These are phyloP conservation scores for Sebastes schlegelii DNA, from an alignment of 2,113 vertebrate genomes.

Conservation along the genomic window DNA sequence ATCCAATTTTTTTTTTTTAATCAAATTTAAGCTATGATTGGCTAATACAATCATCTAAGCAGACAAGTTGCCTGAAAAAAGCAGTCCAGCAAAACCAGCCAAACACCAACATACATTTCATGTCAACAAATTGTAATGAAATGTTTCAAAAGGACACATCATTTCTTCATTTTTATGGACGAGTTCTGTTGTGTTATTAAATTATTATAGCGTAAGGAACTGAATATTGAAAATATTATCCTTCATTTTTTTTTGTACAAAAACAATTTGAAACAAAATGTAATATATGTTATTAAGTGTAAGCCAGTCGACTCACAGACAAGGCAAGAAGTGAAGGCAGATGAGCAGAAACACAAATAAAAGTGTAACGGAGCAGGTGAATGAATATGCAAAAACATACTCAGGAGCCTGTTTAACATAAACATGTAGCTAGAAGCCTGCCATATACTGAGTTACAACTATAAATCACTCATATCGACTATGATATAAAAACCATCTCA, in stretches of 20 bases:
- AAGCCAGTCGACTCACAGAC: constrained; percentile 64
- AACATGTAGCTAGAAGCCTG: constrained; percentile 54
- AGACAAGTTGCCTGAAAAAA: constrained; percentile 46
- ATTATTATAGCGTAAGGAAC: constrained; percentile 19
- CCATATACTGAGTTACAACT: constrained; percentile 56
- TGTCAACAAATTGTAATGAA: constrained; percentile 50
- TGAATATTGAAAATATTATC: constrained; percentile 44
- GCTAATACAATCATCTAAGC: constrained; percentile 68
- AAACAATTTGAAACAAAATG: constrained; percentile 39
- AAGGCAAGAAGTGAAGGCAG: constrained; percentile 80
- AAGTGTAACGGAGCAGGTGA: constrained; percentile 55
- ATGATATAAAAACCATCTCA: constrained; percentile 65
- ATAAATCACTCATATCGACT: constrained; percentile 58
- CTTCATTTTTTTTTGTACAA: constrained; percentile 38
- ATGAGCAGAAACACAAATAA: constrained; percentile 59
- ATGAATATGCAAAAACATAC: constrained; percentile 67
- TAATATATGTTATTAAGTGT: constrained; percentile 44
- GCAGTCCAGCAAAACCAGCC: constrained; percentile 55
- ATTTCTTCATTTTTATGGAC: constrained; percentile 54
- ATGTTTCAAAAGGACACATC: constrained; percentile 27
- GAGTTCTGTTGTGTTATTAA: constrained; percentile 25
- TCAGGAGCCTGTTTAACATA: constrained; percentile 60
- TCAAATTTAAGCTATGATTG: constrained; percentile 56
- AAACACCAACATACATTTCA: constrained; percentile 63
- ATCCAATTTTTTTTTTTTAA: constrained; percentile 25